phyloP scores from a whole-genome alignment of 2,888 invertebrate species.

The Cephus rjabovi region DNA sequence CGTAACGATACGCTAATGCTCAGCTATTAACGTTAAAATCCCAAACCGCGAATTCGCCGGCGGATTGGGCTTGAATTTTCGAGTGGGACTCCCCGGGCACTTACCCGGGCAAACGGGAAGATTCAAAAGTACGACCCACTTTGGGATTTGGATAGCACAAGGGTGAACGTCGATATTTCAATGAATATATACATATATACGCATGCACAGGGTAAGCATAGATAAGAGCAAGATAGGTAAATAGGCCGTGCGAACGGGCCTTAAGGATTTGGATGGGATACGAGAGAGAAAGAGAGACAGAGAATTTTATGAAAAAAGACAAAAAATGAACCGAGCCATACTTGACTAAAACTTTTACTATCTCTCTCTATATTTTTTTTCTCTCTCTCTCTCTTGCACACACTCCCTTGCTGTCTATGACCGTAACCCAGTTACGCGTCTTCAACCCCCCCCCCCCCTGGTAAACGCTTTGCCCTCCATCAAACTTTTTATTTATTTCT shows the following conservation, averaged over 20 bases:
- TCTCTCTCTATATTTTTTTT: not conserved
- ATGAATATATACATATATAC: not conserved
- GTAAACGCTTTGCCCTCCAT: not conserved
- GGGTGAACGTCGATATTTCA: not conserved
- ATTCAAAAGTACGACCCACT: not conserved
- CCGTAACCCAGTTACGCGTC: slow-evolving; percentile 33
- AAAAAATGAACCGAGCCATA: not conserved
- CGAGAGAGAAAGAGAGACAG: not conserved
- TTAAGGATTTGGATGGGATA: not conserved
- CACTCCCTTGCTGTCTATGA: slow-evolving; percentile 2
- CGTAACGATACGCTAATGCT: not conserved
- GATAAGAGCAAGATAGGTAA: not conserved
- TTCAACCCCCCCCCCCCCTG: slow-evolving; percentile 4
- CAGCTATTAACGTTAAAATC: not conserved
- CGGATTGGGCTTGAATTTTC: not conserved
- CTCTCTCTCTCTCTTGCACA: not conserved
- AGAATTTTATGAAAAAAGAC: not conserved
- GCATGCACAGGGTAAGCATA: not conserved
- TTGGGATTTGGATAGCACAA: not conserved
- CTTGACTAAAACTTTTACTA: not conserved
- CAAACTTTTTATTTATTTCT: slow-evolving; percentile 32
- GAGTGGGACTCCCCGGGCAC: not conserved
- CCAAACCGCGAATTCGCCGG: not conserved
- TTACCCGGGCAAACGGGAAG: not conserved
- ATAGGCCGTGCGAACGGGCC: not conserved